Conservation (phyloP, 2,888 invertebrate genomes). For the Gerris lacustris region DNA sequence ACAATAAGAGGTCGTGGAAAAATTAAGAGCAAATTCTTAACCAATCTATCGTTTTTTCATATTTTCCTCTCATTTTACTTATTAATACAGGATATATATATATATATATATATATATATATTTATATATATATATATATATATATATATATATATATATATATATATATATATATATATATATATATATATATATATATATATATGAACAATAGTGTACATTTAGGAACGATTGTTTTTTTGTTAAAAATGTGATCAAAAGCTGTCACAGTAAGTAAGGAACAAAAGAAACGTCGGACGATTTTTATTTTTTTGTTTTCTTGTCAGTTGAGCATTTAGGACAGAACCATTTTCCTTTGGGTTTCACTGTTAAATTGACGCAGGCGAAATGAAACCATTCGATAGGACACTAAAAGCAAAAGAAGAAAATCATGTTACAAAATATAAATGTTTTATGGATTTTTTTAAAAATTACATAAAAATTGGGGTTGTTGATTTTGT, state of each 20-base stretch:
- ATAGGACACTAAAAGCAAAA: slow-evolving; percentile 45
- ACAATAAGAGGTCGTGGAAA: too few species aligned
- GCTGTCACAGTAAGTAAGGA: background rate
- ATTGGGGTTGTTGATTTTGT: too few species aligned
- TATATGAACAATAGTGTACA: background rate
- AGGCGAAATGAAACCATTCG: slow-evolving; percentile 94
- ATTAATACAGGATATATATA: background rate
- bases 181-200: slow-evolving; percentile 1
- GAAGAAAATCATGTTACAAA: slow-evolving; percentile 19
- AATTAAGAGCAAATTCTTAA: too few species aligned
- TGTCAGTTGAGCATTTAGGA: slow-evolving; percentile 73
- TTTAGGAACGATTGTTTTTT: background rate
- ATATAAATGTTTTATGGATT: background rate
- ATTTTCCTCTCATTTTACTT: too few species aligned
- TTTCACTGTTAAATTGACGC: slow-evolving; percentile 77
- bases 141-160: slow-evolving; percentile 1
- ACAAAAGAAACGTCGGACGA: background rate
- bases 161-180: slow-evolving; percentile 1
- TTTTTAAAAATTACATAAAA: too few species aligned
- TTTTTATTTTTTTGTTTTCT: slow-evolving; percentile 58
- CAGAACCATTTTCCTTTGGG: slow-evolving; percentile 83
- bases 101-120: background rate
- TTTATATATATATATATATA: slow-evolving; percentile 1
- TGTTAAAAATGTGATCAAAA: background rate
- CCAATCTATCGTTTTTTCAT: too few species aligned